Evolutionary conservation across 2,797 vertebrate species (phyloP).

Genomic region (Xiphophorus birchmanni): DNA sequence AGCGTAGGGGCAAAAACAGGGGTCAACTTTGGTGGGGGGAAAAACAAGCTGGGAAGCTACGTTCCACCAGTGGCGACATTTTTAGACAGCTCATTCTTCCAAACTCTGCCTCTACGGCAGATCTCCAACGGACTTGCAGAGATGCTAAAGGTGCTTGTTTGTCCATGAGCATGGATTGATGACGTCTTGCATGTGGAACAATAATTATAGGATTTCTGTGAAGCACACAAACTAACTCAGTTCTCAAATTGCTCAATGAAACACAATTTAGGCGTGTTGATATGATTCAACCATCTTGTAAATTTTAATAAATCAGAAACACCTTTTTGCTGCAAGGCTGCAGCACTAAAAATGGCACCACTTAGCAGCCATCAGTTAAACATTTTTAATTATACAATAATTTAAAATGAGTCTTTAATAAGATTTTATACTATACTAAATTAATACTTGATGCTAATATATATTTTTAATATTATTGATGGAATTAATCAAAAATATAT

Average conservation of each 20-base stretch:
- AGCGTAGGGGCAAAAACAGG: conserved; percentile 83
- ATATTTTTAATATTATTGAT: background rate
- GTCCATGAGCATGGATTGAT: background rate
- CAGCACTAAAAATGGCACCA: background rate
- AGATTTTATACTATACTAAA: background rate
- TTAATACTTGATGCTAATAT: background rate
- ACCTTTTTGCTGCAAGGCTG: background rate
- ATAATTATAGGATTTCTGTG: background rate
- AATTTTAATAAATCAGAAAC: background rate
- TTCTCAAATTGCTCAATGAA: background rate
- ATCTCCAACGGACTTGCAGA: conserved; percentile 84
- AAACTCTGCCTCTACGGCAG: conserved; percentile 76
- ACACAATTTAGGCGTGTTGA: background rate
- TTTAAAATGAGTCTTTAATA: background rate
- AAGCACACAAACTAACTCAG: background rate
- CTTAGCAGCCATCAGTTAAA: background rate
- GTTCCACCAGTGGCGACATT: conserved; percentile 77
- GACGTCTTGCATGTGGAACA: background rate
- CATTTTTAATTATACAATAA: background rate
- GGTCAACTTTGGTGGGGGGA: conserved; percentile 83
- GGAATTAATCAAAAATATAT: background rate
- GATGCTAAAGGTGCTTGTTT: conserved; percentile 80
- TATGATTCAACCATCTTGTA: background rate
- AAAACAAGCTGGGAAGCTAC: conserved; percentile 84
- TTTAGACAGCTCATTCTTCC: conserved; percentile 81